These are phyloP conservation scores for Hydrotaea cyrtoneurina DNA, from an alignment of 2,888 invertebrate genomes.

Conservation along the genomic window DNA sequence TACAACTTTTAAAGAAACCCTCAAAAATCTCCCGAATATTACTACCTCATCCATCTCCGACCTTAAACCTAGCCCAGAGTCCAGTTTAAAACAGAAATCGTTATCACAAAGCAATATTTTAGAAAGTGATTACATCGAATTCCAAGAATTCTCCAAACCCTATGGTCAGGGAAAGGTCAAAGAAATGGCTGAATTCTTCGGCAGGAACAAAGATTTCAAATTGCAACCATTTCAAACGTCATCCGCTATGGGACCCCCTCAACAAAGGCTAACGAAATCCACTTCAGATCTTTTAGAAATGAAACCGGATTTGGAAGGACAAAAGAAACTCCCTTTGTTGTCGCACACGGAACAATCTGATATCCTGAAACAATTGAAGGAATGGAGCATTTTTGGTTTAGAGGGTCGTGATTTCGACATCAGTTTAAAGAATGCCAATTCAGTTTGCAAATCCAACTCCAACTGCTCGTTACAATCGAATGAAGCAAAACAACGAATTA, in stretches of 20 bases:
- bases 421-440: conserved; percentile 56
- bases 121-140: conserved; percentile 28
- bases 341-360: conserved; percentile 75
- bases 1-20: conserved; percentile 47
- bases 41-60: conserved; percentile 19
- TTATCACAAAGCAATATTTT: conserved; percentile 60
- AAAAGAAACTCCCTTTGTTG: conserved; percentile 67
- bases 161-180: conserved; percentile 87
- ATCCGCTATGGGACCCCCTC: background rate
- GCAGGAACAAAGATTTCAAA: conserved; percentile 77
- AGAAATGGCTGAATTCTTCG: conserved; percentile 86
- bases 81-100: conserved; percentile 56
- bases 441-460: conserved; percentile 10
- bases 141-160: conserved; percentile 64
- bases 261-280: conserved; percentile 71
- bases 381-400: conserved; percentile 80
- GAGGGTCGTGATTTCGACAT: conserved; percentile 75
- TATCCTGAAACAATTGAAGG: conserved; percentile 78
- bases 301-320: background rate
- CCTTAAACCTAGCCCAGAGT: conserved; percentile 44
- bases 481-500: conserved; percentile 70
- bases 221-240: conserved; percentile 73
- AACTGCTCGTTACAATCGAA: conserved; percentile 47
- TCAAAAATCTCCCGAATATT: conserved; percentile 41
- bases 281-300: conserved; percentile 72